Conservation (phyloP, 2,888 invertebrate species). For the Ophion ventricosus region DNA sequence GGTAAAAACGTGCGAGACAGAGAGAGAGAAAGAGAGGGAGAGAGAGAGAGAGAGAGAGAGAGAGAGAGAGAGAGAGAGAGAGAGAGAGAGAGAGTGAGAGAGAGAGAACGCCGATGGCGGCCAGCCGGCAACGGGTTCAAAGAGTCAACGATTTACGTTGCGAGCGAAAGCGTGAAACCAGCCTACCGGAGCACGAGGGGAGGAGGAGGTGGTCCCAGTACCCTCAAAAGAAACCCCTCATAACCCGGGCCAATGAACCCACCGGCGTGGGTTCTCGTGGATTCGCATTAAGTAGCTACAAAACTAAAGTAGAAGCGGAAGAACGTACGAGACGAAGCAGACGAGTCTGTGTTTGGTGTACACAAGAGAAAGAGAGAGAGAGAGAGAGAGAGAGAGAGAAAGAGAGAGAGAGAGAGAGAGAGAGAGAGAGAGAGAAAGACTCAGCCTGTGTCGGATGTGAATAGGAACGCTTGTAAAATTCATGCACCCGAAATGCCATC, state of each 20-base stretch:
- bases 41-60: too few species aligned
- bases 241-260: slow-evolving; percentile 69
- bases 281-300: slow-evolving; percentile 66
- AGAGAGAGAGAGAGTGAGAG: neutral
- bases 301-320: slow-evolving; percentile 42
- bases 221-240: slow-evolving; percentile 71
- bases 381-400: neutral
- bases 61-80: too few species aligned
- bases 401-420: slow-evolving; percentile 3
- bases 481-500: slow-evolving; percentile 75
- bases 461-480: slow-evolving; percentile 76
- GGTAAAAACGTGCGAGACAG: slow-evolving; percentile 22
- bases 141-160: slow-evolving; percentile 70
- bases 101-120: slow-evolving; percentile 29
- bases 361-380: slow-evolving; percentile 4
- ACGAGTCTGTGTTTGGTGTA: slow-evolving; percentile 24
- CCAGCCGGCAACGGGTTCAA: slow-evolving; percentile 68
- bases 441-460: slow-evolving; percentile 65
- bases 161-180: slow-evolving; percentile 35
- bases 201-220: slow-evolving; percentile 57
- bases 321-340: slow-evolving; percentile 36
- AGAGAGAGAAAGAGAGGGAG: too few species aligned
- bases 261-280: too few species aligned
- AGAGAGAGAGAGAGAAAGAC: neutral
- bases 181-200: slow-evolving; percentile 18